Evolutionary conservation across 2,113 vertebrate species (phyloP).

Genomic region (Grus americana): DNA sequence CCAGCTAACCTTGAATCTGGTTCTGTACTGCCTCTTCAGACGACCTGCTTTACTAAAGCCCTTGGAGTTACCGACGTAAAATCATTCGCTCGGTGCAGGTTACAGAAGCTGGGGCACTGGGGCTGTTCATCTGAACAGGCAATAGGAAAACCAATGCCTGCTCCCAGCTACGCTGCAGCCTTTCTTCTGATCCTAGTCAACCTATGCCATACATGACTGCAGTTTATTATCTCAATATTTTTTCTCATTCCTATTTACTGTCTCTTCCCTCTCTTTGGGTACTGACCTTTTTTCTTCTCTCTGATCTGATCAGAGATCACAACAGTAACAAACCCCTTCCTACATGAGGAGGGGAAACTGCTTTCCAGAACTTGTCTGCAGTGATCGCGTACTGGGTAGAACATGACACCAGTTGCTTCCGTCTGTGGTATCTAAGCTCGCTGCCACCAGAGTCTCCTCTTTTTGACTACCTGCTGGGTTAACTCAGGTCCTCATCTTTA

Average conservation of each 20-base stretch:
- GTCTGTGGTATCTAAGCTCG: background rate
- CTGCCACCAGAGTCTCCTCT: background rate
- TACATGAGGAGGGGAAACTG: background rate
- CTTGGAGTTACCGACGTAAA: background rate
- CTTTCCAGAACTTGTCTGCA: background rate
- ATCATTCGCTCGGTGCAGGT: background rate
- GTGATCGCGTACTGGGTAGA: background rate
- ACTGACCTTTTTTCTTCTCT: background rate
- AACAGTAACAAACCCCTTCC: background rate
- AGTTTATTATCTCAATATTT: background rate
- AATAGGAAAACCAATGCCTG: fast-evolving
- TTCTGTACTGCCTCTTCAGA: background rate
- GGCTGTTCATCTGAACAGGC: background rate
- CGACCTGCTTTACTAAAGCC: background rate
- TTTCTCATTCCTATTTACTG: background rate
- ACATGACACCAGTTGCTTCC: background rate
- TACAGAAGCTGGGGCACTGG: background rate
- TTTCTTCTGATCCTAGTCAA: background rate
- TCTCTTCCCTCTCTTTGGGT: background rate
- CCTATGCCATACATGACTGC: background rate
- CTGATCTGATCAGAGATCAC: background rate
- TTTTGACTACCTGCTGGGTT: background rate
- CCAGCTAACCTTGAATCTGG: background rate
- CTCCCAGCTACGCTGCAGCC: background rate
- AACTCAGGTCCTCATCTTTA: background rate